phyloP scores from a whole-genome alignment of 2,113 vertebrate genomes.

The Girardinichthys multiradiatus region DNA sequence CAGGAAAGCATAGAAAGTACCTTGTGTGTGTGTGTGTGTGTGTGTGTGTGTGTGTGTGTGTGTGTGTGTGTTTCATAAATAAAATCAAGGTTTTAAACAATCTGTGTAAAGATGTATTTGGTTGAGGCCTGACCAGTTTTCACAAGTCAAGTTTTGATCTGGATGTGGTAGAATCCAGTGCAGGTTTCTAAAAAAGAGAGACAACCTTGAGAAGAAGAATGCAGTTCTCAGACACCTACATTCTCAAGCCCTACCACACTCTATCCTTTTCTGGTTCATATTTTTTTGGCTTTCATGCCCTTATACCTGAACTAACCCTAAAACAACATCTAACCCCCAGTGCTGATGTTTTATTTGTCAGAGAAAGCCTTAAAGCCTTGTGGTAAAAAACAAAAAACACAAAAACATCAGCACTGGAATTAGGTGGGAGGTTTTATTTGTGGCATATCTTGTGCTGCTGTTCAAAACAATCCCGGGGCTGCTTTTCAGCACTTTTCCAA shows the following conservation, averaged over 20 bases:
- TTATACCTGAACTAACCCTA: neutral
- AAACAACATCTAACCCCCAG: neutral
- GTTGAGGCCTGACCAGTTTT: too few relatives aligned
- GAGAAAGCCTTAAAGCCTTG: neutral
- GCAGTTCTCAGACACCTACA: neutral
- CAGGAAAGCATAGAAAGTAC: too few relatives aligned
- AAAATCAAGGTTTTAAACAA: too few relatives aligned
- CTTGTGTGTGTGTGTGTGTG: too few relatives aligned
- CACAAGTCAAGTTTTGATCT: neutral
- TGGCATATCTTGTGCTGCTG: neutral
- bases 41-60: too few relatives aligned
- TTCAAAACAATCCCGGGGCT: neutral
- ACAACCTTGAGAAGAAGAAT: neutral
- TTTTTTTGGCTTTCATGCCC: neutral
- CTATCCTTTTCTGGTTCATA: neutral
- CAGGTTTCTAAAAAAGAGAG: neutral
- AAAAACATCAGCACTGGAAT: neutral
- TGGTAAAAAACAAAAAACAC: neutral
- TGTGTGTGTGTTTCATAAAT: too few relatives aligned
- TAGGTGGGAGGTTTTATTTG: neutral
- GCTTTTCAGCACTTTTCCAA: neutral
- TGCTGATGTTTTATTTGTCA: too few relatives aligned
- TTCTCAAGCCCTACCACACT: neutral
- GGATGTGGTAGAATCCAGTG: neutral
- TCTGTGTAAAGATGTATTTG: too few relatives aligned